phyloP scores from a whole-genome alignment of 2,797 vertebrate species.

The Pipistrellus kuhlii region DNA sequence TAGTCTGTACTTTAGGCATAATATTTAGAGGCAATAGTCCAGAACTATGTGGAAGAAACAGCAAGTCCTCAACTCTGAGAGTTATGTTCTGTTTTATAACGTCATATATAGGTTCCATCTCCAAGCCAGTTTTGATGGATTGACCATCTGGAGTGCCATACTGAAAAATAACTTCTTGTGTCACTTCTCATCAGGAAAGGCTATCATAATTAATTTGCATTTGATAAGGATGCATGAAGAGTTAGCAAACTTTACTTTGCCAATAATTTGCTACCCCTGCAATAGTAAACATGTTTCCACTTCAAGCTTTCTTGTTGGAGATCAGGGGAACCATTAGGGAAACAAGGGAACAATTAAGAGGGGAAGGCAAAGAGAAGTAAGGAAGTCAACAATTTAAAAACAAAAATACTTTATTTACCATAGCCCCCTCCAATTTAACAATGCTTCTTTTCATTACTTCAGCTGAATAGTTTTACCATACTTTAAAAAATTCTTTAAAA shows the following conservation, averaged over 20 bases:
- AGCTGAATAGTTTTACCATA: neutral
- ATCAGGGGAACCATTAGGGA: neutral
- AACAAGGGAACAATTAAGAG: neutral
- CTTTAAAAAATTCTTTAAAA: neutral
- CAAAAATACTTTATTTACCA: neutral
- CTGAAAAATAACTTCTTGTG: slow-evolving; percentile 13
- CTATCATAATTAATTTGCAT: neutral
- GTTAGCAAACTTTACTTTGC: neutral
- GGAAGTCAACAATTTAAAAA: neutral
- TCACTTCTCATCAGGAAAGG: slow-evolving; percentile 8
- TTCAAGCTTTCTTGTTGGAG: neutral
- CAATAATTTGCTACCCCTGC: neutral
- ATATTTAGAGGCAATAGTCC: neutral
- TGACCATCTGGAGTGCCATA: neutral
- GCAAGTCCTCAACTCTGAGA: neutral
- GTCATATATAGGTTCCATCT: neutral
- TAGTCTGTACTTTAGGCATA: neutral
- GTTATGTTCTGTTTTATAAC: slow-evolving; percentile 19
- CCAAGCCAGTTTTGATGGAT: neutral
- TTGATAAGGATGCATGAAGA: neutral
- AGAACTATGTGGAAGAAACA: neutral
- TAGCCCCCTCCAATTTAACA: neutral
- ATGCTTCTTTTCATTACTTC: neutral
- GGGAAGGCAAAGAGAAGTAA: slow-evolving; percentile 6
- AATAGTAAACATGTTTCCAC: neutral